Conservation (phyloP, 1,140 invertebrate genomes). For the Doryteuthis pealeii region DNA sequence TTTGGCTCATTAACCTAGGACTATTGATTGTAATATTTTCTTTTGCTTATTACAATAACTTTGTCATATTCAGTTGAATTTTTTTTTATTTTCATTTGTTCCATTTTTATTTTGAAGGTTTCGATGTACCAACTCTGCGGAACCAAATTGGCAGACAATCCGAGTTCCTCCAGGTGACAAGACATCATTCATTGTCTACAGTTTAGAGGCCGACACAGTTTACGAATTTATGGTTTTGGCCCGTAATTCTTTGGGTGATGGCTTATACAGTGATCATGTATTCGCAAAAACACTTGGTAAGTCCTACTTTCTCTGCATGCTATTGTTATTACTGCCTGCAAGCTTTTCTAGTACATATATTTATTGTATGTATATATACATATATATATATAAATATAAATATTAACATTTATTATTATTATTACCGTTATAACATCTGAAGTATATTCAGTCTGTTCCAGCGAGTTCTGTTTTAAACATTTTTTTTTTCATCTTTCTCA, state of each 20-base stretch:
- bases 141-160: constrained; percentile 45
- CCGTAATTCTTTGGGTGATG: constrained; percentile 89
- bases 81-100: too few relatives aligned
- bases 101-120: neutral
- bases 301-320: neutral
- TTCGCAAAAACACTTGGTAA: constrained; percentile 88
- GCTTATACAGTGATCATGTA: constrained; percentile 91
- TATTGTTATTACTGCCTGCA: neutral
- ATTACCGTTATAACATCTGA: too few relatives aligned
- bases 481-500: too few relatives aligned
- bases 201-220: constrained; percentile 81
- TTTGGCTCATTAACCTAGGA: too few relatives aligned
- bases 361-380: neutral
- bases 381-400: neutral
- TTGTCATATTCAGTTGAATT: too few relatives aligned
- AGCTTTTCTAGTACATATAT: neutral
- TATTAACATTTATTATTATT: neutral
- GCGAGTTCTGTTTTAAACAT: too few relatives aligned
- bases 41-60: too few relatives aligned
- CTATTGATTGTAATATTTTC: too few relatives aligned
- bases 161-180: constrained; percentile 68
- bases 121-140: constrained; percentile 24
- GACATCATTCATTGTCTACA: constrained; percentile 87
- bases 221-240: constrained; percentile 97
- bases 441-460: too few relatives aligned